Evolutionary conservation across 2,888 invertebrate species (phyloP), one percentile per base, ranked within the genome.

Genomic region (Oscheius sp.): DNA sequence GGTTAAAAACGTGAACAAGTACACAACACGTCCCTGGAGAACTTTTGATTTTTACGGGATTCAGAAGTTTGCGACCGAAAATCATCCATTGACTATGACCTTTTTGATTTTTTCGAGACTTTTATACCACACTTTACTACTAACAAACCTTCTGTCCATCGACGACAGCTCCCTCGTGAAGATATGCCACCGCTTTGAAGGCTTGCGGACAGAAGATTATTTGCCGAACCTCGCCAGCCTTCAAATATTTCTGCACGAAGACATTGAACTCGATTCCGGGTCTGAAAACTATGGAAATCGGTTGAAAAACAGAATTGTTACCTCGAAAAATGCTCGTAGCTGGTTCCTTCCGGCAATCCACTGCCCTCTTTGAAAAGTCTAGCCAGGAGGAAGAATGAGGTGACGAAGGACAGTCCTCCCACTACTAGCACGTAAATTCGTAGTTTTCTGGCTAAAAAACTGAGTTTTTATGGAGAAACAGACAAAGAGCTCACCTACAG

Each of bases 101-200:
- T 21, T 21, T 21, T 21, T 21, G 21, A 21, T 21, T 21, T 21
- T 21, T 21, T 21, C 21, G 21, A 21, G 21, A 21, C 21, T 21
- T 21, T 21, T 21, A 21, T 21, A 21, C 21, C 21, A 21, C 21
- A 21, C 21, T 21, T 21, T 21, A 5, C 42, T 42, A n/a, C 2
- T 10, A 42, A 47, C 65, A 11, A 21, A 79, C 79, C 53, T 55
- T 51, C 29, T 71, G 63, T 55, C 77, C 76, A 70, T 81, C 81
- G 48, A 84, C 76, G 10, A 83, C 70, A 3, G 84, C 84, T 75
- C 84, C 84, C 2, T 75, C 79, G 47, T 79, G 79, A 1, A 84
- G 73, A 51, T 80, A 77, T 9, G 80, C 84, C 21, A 84, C 74
- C 0, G 84, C 84, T 50, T 80, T 76, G 21, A 74, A 42, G 55